Percentiles rank a stretch among this genome's conserved stretches.
phyloP scores from a whole-genome alignment of 2,888 invertebrate species.

The Auanema sp. region DNA sequence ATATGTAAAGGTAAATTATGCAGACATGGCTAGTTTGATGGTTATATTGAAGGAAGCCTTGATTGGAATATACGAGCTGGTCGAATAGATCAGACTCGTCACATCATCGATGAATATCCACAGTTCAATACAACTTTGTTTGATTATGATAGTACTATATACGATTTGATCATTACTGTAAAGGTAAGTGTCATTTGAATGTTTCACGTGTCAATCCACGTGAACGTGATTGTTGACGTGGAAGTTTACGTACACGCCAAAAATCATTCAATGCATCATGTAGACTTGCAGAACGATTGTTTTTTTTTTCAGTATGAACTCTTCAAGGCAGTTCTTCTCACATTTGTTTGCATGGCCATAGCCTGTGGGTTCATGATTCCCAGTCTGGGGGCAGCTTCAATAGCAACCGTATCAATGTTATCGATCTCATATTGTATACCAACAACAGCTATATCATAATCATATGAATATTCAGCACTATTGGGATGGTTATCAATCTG shows the following conservation, averaged over 20 bases:
- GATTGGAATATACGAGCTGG: slow-evolving; percentile 52
- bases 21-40: no score
- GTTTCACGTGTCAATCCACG: neutral
- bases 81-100: slow-evolving; percentile 40
- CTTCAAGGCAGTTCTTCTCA: slow-evolving; percentile 54
- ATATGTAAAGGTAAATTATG: slow-evolving; percentile 32
- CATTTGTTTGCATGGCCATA: slow-evolving; percentile 56
- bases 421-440: slow-evolving; percentile 55
- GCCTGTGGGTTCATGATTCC: slow-evolving; percentile 58
- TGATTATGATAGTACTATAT: slow-evolving; percentile 62
- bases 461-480: slow-evolving; percentile 30
- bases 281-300: slow-evolving; percentile 3
- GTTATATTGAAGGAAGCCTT: slow-evolving; percentile 9
- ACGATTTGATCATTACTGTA: slow-evolving; percentile 58
- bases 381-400: slow-evolving; percentile 39
- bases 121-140: slow-evolving; percentile 51
- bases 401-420: slow-evolving; percentile 52
- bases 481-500: slow-evolving; percentile 52
- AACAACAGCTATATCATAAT: neutral
- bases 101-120: slow-evolving; percentile 48
- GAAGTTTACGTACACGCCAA: no score
- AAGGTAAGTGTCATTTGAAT: slow-evolving; percentile 29
- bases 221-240: neutral
- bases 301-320: slow-evolving; percentile 44
- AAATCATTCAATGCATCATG: no score